A percentile compares a stretch with the other conserved stretches of the same genome.
Conservation (phyloP, 2,888 invertebrate genomes). For the Herminia tarsipennalis region DNA sequence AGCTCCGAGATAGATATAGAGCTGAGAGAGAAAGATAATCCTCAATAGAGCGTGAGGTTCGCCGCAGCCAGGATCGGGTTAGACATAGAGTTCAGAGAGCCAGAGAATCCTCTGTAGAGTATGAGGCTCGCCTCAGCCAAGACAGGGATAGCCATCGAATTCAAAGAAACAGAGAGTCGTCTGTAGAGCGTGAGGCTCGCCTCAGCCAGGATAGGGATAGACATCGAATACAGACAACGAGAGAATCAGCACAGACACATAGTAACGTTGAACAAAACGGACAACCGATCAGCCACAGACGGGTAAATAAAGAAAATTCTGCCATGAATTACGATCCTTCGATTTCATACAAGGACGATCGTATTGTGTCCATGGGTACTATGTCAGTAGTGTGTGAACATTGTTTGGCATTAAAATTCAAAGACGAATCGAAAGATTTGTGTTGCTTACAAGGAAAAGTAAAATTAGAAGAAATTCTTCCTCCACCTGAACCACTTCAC, state of each 20-base stretch:
- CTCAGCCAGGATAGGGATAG: too few species aligned
- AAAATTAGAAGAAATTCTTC: constrained; percentile 27
- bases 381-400: constrained; percentile 40
- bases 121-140: too few species aligned
- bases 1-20: constrained; percentile 23
- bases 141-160: too few species aligned
- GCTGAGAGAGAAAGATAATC: neutral
- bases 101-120: too few species aligned
- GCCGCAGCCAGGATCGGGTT: too few species aligned
- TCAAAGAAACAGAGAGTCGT: too few species aligned
- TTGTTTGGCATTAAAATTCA: too few species aligned
- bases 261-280: too few species aligned
- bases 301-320: constrained; percentile 29
- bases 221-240: too few species aligned
- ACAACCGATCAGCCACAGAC: neutral
- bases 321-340: constrained; percentile 34
- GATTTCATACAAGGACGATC: constrained; percentile 38
- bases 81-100: too few species aligned
- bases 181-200: too few species aligned
- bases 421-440: constrained; percentile 30
- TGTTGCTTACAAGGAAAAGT: constrained; percentile 34
- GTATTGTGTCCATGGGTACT: constrained; percentile 37
- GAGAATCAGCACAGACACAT: too few species aligned
- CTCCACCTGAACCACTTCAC: constrained; percentile 33
- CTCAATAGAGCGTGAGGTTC: neutral